Base-by-base conservation (phyloP, 2,113 vertebrate species). In the Tautogolabrus adspersus region DNA sequence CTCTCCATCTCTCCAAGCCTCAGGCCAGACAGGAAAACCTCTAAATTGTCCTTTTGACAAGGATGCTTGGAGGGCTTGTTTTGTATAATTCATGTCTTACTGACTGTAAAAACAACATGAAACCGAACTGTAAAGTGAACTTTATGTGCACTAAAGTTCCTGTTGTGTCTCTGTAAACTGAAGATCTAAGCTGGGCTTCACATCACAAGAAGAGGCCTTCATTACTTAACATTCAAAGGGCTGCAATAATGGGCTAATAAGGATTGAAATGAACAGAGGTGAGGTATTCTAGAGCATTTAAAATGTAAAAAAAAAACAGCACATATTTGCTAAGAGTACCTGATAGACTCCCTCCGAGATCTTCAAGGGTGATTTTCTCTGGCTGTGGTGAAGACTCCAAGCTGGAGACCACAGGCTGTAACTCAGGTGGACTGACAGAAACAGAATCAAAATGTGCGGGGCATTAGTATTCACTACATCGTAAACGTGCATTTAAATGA, bases 381-480 rank as follows among this genome's bases (percentile, higher is more conserved):
- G 94, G 94, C 66, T 89, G 87, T 2, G 94, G 93, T 5, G 94
- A 94, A 3, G 94, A 94, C 46, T 89, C 91, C 4, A 86, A 91
- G 58, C 92, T 93, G 72, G 88, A 92, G 67, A 84, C 11, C 42
- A 68, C 75, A 0, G 78, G 59, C 58, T 87, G 83, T 1, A 66
- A 44, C 38, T 90, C 42, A 30, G 87, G 80, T 34, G 88, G 85
- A 65, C 94, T 95, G 79, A 23, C 52, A 83, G 23, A 55, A 40
- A 72, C 11, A 19, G 6, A 47, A 30, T 51, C 9, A 63, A 18
- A 26, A 85, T 16, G 64, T 9, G 21, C 30, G 66, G 1, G 11
- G 3, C 18, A 78, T 77, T 64, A 68, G 19, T 59, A 61, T 75
- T 80, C 64, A 72, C 4, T 3, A 16, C 10, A 22, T 11, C 1